Evolutionary conservation across 2,888 invertebrate species (phyloP), one percentile per base, ranked within the genome.

Genomic region (Apamea sordens): DNA sequence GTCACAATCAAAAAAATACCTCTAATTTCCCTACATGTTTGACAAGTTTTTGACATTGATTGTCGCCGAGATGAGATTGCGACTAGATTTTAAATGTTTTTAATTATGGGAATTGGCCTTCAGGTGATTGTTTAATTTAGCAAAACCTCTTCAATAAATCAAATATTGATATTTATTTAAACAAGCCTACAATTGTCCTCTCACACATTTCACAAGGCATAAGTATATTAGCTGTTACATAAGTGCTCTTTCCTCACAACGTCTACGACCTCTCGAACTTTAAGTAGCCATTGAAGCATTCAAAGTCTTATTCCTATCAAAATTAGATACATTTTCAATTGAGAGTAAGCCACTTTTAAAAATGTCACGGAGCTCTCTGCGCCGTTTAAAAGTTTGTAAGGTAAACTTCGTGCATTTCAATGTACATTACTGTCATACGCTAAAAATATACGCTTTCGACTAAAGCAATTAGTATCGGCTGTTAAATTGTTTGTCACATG

Each of bases 251-350:
- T 89, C 84, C 80, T 79, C 83, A 89, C 71, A 68, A 47, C 50
- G 86, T 83, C 82, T 85, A 64, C 79, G 79, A 88, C 83, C 89
- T 89, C 73, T 77, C 84, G 88, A 89, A 84, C 89, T 89, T 88
- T 86, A 83, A 67, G 13, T 64, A 59, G 41, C n/a, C 6, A 53
- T 41, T 67, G n/a, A 36, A 81, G 80, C 67, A 85, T 85, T 89
- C 79, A 11, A 61, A 82, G 73, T 70, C 75, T 76, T 86, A 83
- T 32, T 13, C 0, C 47, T 1, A 68, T 41, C 2, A 11, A 3
- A 44, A 71, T 82, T 80, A 84, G 82, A 77, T 75, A 65, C 41
- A 77, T 56, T 80, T 81, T 87, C 65, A 44, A 71, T 63, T 79
- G 36, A 56, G 36, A 24, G 13, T 28, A 24, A 15, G 0, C 41